phyloP scores from a whole-genome alignment of 2,888 invertebrate species.

The Ischnura elegans region DNA sequence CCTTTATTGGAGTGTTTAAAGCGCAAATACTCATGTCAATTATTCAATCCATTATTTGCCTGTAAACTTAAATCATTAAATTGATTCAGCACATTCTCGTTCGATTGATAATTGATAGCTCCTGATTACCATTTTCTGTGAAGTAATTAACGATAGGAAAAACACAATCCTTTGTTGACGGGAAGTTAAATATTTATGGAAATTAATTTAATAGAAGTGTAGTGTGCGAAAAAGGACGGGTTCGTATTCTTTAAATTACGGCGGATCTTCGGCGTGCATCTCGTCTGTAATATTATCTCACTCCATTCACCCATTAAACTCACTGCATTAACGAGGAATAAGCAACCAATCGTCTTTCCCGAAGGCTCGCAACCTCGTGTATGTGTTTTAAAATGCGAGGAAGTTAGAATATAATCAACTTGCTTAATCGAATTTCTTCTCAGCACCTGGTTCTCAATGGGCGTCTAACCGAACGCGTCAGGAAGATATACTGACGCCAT shows the following conservation, averaged over 20 bases:
- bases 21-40: too few species aligned
- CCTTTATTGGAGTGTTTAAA: too few species aligned
- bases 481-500: conserved; percentile 48
- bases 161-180: not conserved
- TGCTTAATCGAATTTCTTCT: conserved; percentile 57
- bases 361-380: not conserved
- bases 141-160: not conserved
- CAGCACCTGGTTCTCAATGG: conserved; percentile 66
- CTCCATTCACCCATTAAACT: not conserved
- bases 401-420: conserved; percentile 59
- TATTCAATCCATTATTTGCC: too few species aligned
- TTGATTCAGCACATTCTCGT: too few species aligned
- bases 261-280: not conserved
- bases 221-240: not conserved
- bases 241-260: not conserved
- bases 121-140: not conserved
- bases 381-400: conserved; percentile 46
- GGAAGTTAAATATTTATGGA: not conserved
- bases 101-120: not conserved
- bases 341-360: not conserved
- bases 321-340: conserved; percentile 4
- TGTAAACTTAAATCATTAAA: too few species aligned
- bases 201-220: not conserved
- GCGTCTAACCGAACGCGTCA: conserved; percentile 62
- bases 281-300: not conserved